phyloP scores from a whole-genome alignment of 2,797 vertebrate genomes.

The Epinephelus malabaricus region DNA sequence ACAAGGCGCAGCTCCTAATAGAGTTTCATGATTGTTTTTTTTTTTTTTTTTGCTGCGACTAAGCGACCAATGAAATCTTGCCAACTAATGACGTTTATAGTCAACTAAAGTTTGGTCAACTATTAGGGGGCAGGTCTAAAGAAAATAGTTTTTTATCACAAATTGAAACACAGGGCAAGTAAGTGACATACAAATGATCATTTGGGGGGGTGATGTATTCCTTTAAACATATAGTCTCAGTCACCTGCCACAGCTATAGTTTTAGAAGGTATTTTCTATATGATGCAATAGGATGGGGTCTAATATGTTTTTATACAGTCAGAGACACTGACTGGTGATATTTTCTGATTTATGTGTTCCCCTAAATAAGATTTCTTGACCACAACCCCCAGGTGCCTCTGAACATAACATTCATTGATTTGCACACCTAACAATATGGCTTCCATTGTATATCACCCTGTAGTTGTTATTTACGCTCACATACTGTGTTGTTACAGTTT shows the following conservation, averaged over 20 bases:
- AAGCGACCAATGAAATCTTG: too few relatives aligned
- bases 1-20: too few relatives aligned
- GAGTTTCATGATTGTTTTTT: too few relatives aligned
- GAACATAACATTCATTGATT: conserved; percentile 40
- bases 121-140: too few relatives aligned
- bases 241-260: neutral
- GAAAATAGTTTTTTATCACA: too few relatives aligned
- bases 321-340: conserved; percentile 3
- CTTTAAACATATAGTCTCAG: neutral
- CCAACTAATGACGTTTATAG: too few relatives aligned
- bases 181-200: too few relatives aligned
- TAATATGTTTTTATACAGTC: neutral
- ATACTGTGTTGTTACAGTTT: conserved; percentile 51
- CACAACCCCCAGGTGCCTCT: neutral
- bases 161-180: too few relatives aligned
- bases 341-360: neutral
- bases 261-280: neutral
- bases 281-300: neutral
- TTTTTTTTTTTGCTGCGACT: too few relatives aligned
- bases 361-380: conserved; percentile 26
- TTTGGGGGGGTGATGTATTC: too few relatives aligned
- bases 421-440: conserved; percentile 38
- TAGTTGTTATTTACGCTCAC: conserved; percentile 49
- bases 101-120: too few relatives aligned
- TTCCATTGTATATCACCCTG: conserved; percentile 15